Evolutionary conservation across 2,113 vertebrate genomes (phyloP).

Genomic region (Corythaeola cristata): DNA sequence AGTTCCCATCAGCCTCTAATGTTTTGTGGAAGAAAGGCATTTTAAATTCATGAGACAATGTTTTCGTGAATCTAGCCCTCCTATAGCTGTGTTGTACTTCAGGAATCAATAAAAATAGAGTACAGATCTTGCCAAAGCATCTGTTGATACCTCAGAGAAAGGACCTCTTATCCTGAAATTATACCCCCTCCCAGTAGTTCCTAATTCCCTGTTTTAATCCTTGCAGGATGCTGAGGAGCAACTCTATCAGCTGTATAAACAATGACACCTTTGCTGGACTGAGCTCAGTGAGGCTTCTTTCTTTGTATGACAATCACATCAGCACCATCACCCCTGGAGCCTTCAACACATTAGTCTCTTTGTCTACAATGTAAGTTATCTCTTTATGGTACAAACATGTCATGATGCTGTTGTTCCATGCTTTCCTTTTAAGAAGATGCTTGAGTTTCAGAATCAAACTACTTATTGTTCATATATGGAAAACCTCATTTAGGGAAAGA

Average conservation of each 20-base stretch:
- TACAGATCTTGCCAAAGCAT: background rate
- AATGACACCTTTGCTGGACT: constrained; percentile 94
- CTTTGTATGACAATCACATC: constrained; percentile 96
- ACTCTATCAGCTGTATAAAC: constrained; percentile 93
- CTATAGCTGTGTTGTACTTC: background rate
- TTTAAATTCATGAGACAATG: background rate
- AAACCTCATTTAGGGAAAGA: background rate
- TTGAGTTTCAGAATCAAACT: background rate
- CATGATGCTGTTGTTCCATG: background rate
- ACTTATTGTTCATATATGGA: background rate
- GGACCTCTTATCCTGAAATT: background rate
- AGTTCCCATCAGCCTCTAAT: background rate
- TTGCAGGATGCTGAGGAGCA: constrained; percentile 93
- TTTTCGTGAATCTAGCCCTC: background rate
- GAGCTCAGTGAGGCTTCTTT: constrained; percentile 93
- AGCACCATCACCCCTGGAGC: constrained; percentile 92
- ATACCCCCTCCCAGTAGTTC: background rate
- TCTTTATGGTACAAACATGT: background rate
- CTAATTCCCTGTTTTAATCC: constrained; percentile 27
- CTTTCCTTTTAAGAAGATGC: background rate
- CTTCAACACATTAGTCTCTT: constrained; percentile 92
- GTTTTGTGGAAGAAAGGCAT: background rate
- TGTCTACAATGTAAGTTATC: constrained; percentile 94
- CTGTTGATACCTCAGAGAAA: background rate
- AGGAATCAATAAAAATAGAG: background rate